Conservation (phyloP, 2,113 vertebrate species). For the Prunella fulvescens region DNA sequence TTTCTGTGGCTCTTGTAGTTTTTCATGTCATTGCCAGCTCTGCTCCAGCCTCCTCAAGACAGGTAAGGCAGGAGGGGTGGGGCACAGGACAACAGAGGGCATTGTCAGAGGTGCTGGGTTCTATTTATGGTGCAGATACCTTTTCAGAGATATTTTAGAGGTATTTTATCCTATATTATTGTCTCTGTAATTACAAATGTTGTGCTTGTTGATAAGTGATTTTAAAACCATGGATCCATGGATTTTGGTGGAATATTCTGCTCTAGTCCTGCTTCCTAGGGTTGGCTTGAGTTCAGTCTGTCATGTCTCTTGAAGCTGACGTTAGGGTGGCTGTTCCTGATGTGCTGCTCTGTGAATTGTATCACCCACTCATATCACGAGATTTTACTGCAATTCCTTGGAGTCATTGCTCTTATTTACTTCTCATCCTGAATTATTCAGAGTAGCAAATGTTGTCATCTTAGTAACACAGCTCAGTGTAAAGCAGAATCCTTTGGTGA, state of each 20-base stretch:
- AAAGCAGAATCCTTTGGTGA: background rate
- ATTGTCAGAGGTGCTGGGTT: background rate
- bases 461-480: background rate
- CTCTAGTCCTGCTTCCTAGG: background rate
- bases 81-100: rapidly evolving
- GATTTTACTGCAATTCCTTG: conserved; percentile 39
- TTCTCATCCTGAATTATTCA: conserved; percentile 44
- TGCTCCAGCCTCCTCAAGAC: background rate
- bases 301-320: background rate
- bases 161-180: background rate
- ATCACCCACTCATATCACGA: conserved; percentile 13
- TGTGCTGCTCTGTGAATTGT: background rate
- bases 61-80: background rate
- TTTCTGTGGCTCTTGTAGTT: background rate
- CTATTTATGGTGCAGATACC: background rate
- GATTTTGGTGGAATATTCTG: background rate
- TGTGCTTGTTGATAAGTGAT: background rate
- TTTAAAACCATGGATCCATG: background rate
- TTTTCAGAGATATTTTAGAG: background rate
- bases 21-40: background rate
- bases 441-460: conserved; percentile 10
- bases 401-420: conserved; percentile 35
- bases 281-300: background rate
- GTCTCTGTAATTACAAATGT: background rate
- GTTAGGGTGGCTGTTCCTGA: background rate